Evolutionary conservation across 2,888 invertebrate species (phyloP).

Genomic region (Hydroisotoma schaefferi): DNA sequence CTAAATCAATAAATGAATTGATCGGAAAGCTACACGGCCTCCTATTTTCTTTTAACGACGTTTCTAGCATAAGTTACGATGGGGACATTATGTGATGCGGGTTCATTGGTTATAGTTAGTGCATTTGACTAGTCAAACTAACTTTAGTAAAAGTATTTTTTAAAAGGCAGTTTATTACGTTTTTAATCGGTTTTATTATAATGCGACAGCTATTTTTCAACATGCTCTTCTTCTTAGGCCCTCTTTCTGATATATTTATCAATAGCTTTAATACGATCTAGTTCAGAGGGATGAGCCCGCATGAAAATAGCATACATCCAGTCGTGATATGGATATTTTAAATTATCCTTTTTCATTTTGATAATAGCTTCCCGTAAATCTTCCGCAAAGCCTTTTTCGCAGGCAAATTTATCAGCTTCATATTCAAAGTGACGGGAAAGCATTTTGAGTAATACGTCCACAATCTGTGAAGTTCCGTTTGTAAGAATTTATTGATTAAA

Average conservation of each 20-base stretch:
- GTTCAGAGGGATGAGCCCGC: not conserved
- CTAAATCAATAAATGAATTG: too few species aligned
- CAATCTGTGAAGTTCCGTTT: not conserved
- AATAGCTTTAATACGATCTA: slow-evolving; percentile 1
- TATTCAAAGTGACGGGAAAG: slow-evolving; percentile 1
- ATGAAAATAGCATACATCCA: slow-evolving; percentile 10
- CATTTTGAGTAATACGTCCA: not conserved
- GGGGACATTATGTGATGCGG: too few species aligned
- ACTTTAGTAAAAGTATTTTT: too few species aligned
- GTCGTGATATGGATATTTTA: slow-evolving; percentile 14
- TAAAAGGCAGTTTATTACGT: too few species aligned
- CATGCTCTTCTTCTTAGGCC: not conserved
- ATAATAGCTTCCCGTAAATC: slow-evolving; percentile 12
- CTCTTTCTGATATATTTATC: slow-evolving; percentile 11
- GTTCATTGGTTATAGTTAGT: too few species aligned
- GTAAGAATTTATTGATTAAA: not conserved
- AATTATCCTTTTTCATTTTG: slow-evolving; percentile 11
- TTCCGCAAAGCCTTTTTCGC: slow-evolving; percentile 19
- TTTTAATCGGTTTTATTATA: too few species aligned
- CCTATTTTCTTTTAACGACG: too few species aligned
- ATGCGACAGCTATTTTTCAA: too few species aligned
- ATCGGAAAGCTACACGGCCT: too few species aligned
- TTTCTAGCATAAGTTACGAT: too few species aligned
- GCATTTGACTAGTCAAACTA: too few species aligned
- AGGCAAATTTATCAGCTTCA: slow-evolving; percentile 21